These are phyloP conservation scores for Agrenia bidenticulata DNA, from an alignment of 2,888 invertebrate species.

Conservation along the genomic window DNA sequence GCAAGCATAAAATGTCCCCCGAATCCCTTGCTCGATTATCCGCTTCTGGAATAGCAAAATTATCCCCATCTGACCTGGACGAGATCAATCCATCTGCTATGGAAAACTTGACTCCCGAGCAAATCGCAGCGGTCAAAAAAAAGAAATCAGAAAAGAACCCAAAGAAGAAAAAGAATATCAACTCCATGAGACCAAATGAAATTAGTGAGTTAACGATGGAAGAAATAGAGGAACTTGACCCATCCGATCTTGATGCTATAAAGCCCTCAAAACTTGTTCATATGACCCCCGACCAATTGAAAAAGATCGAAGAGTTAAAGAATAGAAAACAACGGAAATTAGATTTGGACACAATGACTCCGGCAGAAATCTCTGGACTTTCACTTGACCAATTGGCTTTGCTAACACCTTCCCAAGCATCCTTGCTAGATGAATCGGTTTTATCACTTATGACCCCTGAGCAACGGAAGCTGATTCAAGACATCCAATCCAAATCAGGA, in stretches of 20 bases:
- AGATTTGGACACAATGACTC: slow-evolving; percentile 5
- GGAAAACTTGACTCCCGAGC: slow-evolving; percentile 14
- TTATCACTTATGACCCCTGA: neutral
- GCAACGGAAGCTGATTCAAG: slow-evolving; percentile 21
- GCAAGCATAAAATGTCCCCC: neutral
- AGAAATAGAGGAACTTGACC: slow-evolving; percentile 9
- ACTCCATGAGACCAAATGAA: slow-evolving; percentile 12
- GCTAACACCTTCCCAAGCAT: slow-evolving; percentile 5
- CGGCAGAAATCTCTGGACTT: slow-evolving; percentile 12
- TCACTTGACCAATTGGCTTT: slow-evolving; percentile 1
- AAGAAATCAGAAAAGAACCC: slow-evolving; percentile 16
- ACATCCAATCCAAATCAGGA: neutral
- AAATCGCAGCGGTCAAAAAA: slow-evolving; percentile 23
- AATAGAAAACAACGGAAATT: slow-evolving; percentile 7
- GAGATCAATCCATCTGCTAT: neutral
- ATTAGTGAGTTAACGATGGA: slow-evolving; percentile 7
- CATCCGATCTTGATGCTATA: slow-evolving; percentile 3
- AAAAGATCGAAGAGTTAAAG: slow-evolving; percentile 15
- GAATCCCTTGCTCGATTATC: neutral
- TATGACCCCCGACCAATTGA: slow-evolving; percentile 12
- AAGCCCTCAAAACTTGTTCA: neutral
- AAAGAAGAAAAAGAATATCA: neutral
- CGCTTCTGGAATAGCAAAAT: neutral
- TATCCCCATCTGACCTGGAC: neutral
- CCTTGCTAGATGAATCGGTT: slow-evolving; percentile 1